Percentiles rank a stretch among this genome's conserved stretches.
Conservation (phyloP, 2,888 invertebrate species). For the Hypena proboscidalis region DNA sequence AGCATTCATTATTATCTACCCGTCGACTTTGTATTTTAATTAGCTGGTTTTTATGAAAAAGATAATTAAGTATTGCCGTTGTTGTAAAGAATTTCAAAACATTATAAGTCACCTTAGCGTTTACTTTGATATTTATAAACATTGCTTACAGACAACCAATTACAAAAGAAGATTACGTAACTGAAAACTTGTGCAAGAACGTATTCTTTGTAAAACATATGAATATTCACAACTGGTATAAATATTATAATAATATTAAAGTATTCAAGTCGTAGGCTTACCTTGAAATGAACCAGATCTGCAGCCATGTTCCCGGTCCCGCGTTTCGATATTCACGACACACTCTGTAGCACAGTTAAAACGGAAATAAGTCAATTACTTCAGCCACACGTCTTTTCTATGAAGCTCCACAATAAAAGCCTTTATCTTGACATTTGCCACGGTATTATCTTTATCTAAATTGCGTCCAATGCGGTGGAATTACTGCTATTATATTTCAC, state of each 20-base stretch:
- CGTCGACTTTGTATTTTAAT: too few species aligned
- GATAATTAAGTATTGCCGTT: too few species aligned
- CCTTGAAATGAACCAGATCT: constrained; percentile 63
- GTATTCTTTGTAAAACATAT: not conserved
- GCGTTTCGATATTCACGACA: constrained; percentile 31
- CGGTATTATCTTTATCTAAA: constrained; percentile 76
- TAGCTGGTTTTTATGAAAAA: too few species aligned
- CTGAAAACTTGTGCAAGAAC: constrained; percentile 9
- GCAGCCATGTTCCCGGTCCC: constrained; percentile 54
- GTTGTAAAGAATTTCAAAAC: too few species aligned
- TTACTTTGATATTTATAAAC: too few species aligned
- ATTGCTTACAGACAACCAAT: constrained; percentile 3
- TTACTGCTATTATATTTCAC: constrained; percentile 45
- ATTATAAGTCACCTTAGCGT: too few species aligned
- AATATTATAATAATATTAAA: not conserved
- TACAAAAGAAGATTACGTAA: constrained; percentile 31
- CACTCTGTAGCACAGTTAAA: constrained; percentile 52
- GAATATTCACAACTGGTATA: not conserved
- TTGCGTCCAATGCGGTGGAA: constrained; percentile 61
- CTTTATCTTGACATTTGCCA: constrained; percentile 71
- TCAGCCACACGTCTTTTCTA: constrained; percentile 64
- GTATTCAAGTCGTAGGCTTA: too few species aligned
- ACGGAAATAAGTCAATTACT: constrained; percentile 57
- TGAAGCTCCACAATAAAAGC: constrained; percentile 65
- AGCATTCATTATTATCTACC: too few species aligned